phyloP scores from a whole-genome alignment of 2,113 vertebrate genomes.

The Orcinus orca region DNA sequence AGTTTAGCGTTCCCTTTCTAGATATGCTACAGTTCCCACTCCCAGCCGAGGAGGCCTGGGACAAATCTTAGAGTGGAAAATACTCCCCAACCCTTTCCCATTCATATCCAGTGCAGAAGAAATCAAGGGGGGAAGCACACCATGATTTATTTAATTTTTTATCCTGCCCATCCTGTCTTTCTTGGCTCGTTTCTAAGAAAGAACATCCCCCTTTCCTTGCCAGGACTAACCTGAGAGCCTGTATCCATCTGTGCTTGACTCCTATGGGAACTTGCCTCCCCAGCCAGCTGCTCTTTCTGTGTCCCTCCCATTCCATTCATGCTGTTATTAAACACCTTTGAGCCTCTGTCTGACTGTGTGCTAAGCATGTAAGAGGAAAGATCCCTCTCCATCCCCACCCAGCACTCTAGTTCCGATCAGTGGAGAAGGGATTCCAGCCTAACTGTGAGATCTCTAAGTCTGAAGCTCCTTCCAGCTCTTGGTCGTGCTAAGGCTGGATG shows the following conservation, averaged over 20 bases:
- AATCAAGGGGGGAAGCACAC: not conserved
- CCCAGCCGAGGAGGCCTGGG: not conserved
- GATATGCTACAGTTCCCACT: too few relatives aligned
- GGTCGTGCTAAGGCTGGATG: not conserved
- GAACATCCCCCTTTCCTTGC: not conserved
- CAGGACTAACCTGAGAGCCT: not conserved
- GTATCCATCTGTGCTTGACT: not conserved
- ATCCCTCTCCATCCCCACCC: not conserved
- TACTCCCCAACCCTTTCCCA: not conserved
- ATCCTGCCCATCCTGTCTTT: not conserved
- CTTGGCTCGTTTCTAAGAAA: not conserved
- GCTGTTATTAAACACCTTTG: not conserved
- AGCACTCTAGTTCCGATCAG: not conserved
- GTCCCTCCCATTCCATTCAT: not conserved
- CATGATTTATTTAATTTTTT: not conserved
- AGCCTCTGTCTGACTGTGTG: not conserved
- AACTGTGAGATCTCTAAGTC: not conserved
- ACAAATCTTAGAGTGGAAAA: not conserved
- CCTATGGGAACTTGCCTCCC: not conserved
- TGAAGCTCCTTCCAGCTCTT: not conserved
- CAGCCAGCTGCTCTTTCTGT: not conserved
- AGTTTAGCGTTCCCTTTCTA: not conserved
- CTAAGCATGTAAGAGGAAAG: not conserved
- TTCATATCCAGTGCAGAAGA: not conserved
- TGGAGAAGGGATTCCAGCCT: not conserved